Percentiles rank a stretch among this genome's conserved stretches.
Evolutionary conservation across 2,797 vertebrate genomes (phyloP).

Genomic region (Lagocephalus sceleratus): DNA sequence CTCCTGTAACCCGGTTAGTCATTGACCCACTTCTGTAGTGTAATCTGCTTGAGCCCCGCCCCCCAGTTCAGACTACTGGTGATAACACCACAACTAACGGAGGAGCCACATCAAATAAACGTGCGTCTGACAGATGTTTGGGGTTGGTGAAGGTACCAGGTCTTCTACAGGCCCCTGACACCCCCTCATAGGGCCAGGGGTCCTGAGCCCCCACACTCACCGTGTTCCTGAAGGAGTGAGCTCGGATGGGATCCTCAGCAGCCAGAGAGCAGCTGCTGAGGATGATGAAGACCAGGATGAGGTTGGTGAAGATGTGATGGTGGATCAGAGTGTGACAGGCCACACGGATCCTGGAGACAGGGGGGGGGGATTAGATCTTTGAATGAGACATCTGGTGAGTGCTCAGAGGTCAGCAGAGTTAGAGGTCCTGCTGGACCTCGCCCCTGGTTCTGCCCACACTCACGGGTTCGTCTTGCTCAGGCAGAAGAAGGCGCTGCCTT

Average conservation of each 20-base stretch:
- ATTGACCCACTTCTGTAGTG: slow-evolving; percentile 56
- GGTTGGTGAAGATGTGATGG: slow-evolving; percentile 96
- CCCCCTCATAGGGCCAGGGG: too few species aligned
- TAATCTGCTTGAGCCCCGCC: slow-evolving; percentile 45
- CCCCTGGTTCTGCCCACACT: too few species aligned
- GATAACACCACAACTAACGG: not conserved
- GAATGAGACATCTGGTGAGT: too few species aligned
- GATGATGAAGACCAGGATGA: slow-evolving; percentile 99
- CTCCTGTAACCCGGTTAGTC: slow-evolving; percentile 54
- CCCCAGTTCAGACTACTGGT: slow-evolving; percentile 14
- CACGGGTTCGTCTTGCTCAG: slow-evolving; percentile 97
- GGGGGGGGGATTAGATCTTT: not conserved
- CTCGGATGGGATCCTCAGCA: slow-evolving; percentile 95
- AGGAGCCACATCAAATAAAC: too few species aligned
- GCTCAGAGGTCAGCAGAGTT: too few species aligned
- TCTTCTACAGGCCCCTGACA: too few species aligned
- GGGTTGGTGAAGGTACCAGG: too few species aligned
- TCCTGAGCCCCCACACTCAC: too few species aligned
- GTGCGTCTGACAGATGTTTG: too few species aligned
- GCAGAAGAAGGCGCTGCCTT: slow-evolving; percentile 97
- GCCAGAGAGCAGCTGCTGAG: slow-evolving; percentile 95
- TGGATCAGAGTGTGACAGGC: slow-evolving; percentile 94
- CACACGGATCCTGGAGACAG: slow-evolving; percentile 83
- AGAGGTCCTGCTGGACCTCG: too few species aligned
- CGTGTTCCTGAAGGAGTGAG: slow-evolving; percentile 92